Evolutionary conservation across 2,888 invertebrate genomes (phyloP).

Genomic region (Heteromyza rotundicornis): DNA sequence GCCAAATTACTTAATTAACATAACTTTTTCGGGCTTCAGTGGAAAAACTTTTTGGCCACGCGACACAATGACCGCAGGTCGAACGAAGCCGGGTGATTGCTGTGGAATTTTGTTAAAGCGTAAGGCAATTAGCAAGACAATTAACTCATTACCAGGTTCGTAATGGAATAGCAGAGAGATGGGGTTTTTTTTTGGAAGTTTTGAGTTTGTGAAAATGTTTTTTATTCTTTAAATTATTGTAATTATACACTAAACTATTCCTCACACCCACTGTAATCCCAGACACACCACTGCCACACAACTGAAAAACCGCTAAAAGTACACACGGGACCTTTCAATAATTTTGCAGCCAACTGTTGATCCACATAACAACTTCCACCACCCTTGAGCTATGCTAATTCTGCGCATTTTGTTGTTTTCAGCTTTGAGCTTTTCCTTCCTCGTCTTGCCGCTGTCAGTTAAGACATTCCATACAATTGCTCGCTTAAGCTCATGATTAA

Average conservation of each 20-base stretch:
- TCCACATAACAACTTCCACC: neutral
- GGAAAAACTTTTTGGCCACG: constrained; percentile 10
- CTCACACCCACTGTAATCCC: too few species aligned
- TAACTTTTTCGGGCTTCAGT: constrained; percentile 19
- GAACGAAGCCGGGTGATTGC: neutral
- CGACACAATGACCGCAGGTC: constrained; percentile 4
- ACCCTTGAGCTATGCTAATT: neutral
- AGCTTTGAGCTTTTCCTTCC: neutral
- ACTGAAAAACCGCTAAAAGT: neutral
- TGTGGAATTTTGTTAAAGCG: constrained; percentile 11
- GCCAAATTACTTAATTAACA: constrained; percentile 21
- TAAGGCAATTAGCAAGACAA: constrained; percentile 1
- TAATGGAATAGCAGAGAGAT: too few species aligned
- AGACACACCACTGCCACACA: neutral
- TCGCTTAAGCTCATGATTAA: constrained; percentile 15
- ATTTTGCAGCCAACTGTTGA: neutral
- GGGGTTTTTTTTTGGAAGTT: too few species aligned
- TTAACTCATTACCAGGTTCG: too few species aligned
- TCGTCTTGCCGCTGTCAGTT: neutral
- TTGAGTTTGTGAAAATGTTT: too few species aligned
- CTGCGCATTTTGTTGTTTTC: neutral
- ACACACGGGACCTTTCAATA: constrained; percentile 1
- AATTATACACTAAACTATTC: too few species aligned
- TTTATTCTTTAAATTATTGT: too few species aligned
- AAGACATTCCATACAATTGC: constrained; percentile 10